Evolutionary conservation across 2,113 vertebrate genomes (phyloP), one percentile per base, ranked within the genome.

Genomic region (Cettia cetti): DNA sequence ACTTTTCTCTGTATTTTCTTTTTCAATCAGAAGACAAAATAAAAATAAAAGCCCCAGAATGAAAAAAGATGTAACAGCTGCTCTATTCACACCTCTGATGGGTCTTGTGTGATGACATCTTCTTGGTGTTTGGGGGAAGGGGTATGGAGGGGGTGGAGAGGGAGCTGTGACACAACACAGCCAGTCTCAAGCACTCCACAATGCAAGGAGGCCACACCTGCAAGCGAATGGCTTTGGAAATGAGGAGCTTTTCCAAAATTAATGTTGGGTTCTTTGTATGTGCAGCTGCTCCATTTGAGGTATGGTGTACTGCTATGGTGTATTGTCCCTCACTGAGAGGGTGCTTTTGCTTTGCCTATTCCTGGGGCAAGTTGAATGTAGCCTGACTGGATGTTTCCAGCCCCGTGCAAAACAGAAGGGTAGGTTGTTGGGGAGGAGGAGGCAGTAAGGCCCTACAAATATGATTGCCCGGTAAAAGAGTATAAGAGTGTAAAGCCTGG

Each of bases 61-160:
- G 45, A 95, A 92, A 92, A 94, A 82, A 94, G 95, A 53, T 52
- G 72, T 93, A 76, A 86, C 54, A 86, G 95, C 95, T 96, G 72
- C 83, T 97, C 0, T 84, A 14, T 89, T 92, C 40, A 19, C 33
- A n/a, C 4, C 13, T 86, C 27, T 76, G 35, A 7, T 60, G 45
- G 4, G 15, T 86, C 35, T 84, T 3, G 0, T 30, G 31, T 9
- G 4, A 47, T 47, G 45, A 10, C 3, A 2, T n/a, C 30, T 42
- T 65, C 40, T 56, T 40, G 26, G 27, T 65, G 22, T 37, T 47
- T 63, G 44, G 33, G 87, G 71, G 64, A 18, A 26, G 33, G 11
- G 20, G 3, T 40, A 2, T 8, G 50, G 49, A 74, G 26, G n/a
- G 30, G 4, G 2, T 44, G 54, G 39, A 80, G 27, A 3, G 72